Evolutionary conservation across 1,140 invertebrate species (phyloP), one percentile per base, ranked within the genome.

Genomic region (Dendroctonus ponderosae): DNA sequence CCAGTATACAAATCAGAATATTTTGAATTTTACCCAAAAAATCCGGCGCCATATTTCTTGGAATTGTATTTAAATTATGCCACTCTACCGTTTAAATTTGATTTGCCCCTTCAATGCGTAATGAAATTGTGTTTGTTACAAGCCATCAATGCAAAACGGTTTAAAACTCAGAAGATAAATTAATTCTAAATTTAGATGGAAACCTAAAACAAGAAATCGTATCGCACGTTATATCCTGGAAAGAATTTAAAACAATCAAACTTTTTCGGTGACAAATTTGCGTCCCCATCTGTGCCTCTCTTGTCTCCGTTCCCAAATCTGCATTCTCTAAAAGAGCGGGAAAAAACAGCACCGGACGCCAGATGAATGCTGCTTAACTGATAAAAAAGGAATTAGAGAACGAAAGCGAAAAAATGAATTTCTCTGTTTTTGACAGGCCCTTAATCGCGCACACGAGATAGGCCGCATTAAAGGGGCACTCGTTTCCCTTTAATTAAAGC

Each of bases 401-500:
- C 75, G 77, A 77, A 77, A 74, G 74, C 76, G 77, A 78, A 79
- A 77, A 79, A 79, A 79, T 79, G 76, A 79, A 78, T 79, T 79
- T 78, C 73, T 78, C 77, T 79, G 78, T 79, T 79, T 78, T 77
- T 79, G 78, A 79, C 78, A 79, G 78, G 74, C 70, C 78, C 76
- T 79, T 79, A 79, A 79, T 78, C 76, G 78, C 72, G 72, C 75
- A 74, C 73, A 72, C 72, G 70, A 78, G 76, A 78, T 76, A 78
- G 58, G 68, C 70, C 75, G 72, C 75, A 77, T 77, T 78, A 78
- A 78, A 78, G 77, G 72, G 73, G 75, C 75, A 76, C 72, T 74
- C 73, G 73, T 73, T 73, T 73, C 74, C 69, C 74, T 73, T 72
- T 75, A 75, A 75, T 75, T 74, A 75, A 75, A 75, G 73, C 68